Evolutionary conservation across 2,888 invertebrate genomes (phyloP).

Genomic region (Xylophagus ater): DNA sequence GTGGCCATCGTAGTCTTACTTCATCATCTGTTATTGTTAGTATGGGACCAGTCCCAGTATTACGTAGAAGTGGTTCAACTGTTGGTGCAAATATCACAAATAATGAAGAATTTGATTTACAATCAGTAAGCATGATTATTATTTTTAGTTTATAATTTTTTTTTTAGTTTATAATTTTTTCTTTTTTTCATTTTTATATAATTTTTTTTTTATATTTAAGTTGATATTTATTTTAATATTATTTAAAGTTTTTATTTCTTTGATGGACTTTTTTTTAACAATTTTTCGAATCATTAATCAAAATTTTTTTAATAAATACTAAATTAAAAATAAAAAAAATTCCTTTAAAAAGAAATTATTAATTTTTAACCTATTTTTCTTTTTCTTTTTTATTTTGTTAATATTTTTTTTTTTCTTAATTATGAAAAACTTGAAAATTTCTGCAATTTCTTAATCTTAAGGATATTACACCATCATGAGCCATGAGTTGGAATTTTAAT

Average conservation of each 20-base stretch:
- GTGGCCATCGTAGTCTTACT: slow-evolving; percentile 12
- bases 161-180: slow-evolving; percentile 18
- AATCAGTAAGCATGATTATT: slow-evolving; percentile 37
- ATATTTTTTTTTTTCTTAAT: too few relatives aligned
- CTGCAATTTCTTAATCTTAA: too few relatives aligned
- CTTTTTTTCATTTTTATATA: slow-evolving; percentile 13
- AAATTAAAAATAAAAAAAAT: too few relatives aligned
- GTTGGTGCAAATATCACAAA: slow-evolving; percentile 44
- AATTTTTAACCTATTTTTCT: slow-evolving; percentile 12
- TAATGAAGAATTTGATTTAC: slow-evolving; percentile 41
- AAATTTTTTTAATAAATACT: too few relatives aligned
- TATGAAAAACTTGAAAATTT: too few relatives aligned
- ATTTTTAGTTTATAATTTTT: slow-evolving; percentile 19
- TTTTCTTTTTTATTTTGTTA: slow-evolving; percentile 9
- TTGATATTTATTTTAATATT: slow-evolving; percentile 26
- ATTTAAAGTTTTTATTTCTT: slow-evolving; percentile 18
- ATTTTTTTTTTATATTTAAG: slow-evolving; percentile 31
- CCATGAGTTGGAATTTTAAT: too few relatives aligned
- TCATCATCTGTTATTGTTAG: slow-evolving; percentile 12
- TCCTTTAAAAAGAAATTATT: too few relatives aligned
- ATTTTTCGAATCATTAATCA: too few relatives aligned
- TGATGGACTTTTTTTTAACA: slow-evolving; percentile 16
- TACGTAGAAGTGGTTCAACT: slow-evolving; percentile 42
- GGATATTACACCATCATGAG: too few relatives aligned
- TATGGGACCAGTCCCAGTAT: slow-evolving; percentile 32